Evolutionary conservation across 2,113 vertebrate species (phyloP), one percentile per base, ranked within the genome.

Genomic region (Carlito syrichta): DNA sequence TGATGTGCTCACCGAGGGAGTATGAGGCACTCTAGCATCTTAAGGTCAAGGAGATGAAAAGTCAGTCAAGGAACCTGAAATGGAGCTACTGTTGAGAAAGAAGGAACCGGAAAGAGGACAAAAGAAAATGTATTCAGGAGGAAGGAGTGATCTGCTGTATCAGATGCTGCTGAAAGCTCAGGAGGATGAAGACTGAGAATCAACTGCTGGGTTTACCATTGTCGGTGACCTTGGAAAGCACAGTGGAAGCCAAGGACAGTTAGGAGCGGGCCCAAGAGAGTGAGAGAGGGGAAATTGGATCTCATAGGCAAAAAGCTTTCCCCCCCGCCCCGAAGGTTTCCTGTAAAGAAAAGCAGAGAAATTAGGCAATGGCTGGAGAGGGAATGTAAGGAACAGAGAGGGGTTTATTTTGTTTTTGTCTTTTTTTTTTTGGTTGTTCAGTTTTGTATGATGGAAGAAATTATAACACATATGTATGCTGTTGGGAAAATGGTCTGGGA

Each of bases 291-390:
- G 60, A 27, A 85, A 48, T 0, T 27, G 60, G 40, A 52, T 43
- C 54, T 62, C 43, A 85, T 13, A 52, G 35, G n/a, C 87, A 63
- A 43, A 94, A 25, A 22, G 60, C 20, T 30, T 32, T 45, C 85
- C 66, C 32, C 73, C 43, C 69, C n/a, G n/a, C n/a, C n/a, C n/a
- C n/a, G n/a, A 86, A 66, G 14, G 60, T 92, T 89, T 43, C 19
- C n/a, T 79, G 6, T 78, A 81, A 84, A 94, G 82, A 77, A 92
- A 86, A 73, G 62, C 17, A 52, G 16, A 86, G 32, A 90, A 94
- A 69, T 40, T 52, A 77, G 54, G 27, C 85, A 27, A 6, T 8
- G 14, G 45, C 69, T 43, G 40, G 30, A 89, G 76, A 60, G 48
- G 32, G 17, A 82, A 27, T 10, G 25, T 25, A 48, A 50, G 43